phyloP scores from a whole-genome alignment of 2,888 invertebrate genomes.

The Harpalus rubripes region DNA sequence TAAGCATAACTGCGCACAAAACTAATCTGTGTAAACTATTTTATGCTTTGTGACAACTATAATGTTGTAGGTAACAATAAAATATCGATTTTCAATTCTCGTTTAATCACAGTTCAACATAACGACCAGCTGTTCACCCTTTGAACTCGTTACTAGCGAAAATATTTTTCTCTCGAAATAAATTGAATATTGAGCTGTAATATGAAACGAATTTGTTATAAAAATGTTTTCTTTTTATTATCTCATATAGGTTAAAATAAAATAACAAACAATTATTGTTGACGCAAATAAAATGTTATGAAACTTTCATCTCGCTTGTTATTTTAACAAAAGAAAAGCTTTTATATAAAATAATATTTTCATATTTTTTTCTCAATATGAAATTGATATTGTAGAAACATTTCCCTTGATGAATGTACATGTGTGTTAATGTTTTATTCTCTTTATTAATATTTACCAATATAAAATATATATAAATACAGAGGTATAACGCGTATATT shows the following conservation, averaged over 20 bases:
- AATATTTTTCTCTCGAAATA: slow-evolving; percentile 22
- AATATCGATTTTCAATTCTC: slow-evolving; percentile 33
- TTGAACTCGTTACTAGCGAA: neutral
- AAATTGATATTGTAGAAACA: neutral
- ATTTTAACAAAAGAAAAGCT: slow-evolving; percentile 3
- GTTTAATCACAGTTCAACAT: slow-evolving; percentile 32
- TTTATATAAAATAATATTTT: neutral
- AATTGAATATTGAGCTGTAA: slow-evolving; percentile 34
- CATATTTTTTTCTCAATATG: neutral
- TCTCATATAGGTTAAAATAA: slow-evolving; percentile 2
- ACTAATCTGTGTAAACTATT: slow-evolving; percentile 33
- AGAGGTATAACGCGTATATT: too few species aligned
- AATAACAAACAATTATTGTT: slow-evolving; percentile 21
- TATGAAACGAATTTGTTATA: slow-evolving; percentile 18
- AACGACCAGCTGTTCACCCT: slow-evolving; percentile 32
- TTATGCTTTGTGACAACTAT: slow-evolving; percentile 38
- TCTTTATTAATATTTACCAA: too few species aligned
- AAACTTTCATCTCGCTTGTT: slow-evolving; percentile 1
- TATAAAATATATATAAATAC: too few species aligned
- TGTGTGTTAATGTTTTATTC: too few species aligned
- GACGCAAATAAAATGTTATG: slow-evolving; percentile 11
- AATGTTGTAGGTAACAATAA: slow-evolving; percentile 27
- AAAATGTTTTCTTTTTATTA: slow-evolving; percentile 47
- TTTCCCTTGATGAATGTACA: neutral
- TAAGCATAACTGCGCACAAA: slow-evolving; percentile 25